These are phyloP conservation scores for Ursus arctos DNA, from an alignment of 2,113 vertebrate species.

Conservation along the genomic window DNA sequence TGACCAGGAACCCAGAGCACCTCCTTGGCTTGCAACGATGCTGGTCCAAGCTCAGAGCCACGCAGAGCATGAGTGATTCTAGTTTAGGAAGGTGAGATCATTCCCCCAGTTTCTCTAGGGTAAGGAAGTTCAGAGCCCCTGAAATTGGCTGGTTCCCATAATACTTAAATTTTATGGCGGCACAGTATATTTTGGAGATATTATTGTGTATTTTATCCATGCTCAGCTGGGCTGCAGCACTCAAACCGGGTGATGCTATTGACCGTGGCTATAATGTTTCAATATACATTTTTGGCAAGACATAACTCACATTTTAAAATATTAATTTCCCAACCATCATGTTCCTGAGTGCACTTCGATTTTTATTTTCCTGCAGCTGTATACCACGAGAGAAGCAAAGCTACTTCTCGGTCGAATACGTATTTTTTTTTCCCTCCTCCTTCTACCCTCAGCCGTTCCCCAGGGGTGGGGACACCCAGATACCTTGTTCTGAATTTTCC, in stretches of 20 bases:
- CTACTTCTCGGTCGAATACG: neutral
- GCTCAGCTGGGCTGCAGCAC: conserved; percentile 52
- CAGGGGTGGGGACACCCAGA: neutral
- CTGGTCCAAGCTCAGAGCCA: neutral
- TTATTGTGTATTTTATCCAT: conserved; percentile 63
- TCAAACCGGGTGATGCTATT: conserved; percentile 53
- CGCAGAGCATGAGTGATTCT: neutral
- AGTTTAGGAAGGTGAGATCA: neutral
- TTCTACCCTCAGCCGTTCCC: neutral
- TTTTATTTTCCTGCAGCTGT: conserved; percentile 67
- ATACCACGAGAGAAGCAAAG: neutral
- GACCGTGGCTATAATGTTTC: conserved; percentile 72
- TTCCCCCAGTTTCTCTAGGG: neutral
- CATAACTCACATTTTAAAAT: conserved; percentile 76
- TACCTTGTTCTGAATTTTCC: neutral
- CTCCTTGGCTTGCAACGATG: neutral
- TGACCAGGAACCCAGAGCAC: neutral
- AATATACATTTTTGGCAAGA: conserved; percentile 73
- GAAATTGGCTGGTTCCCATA: conserved; percentile 49
- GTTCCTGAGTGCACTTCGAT: conserved; percentile 54
- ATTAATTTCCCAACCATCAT: conserved; percentile 71
- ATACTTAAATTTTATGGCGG: conserved; percentile 59
- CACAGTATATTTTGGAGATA: conserved; percentile 59
- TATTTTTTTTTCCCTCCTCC: neutral
- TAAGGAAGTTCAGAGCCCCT: conserved; percentile 37